These are phyloP conservation scores for Clusia tigrina DNA, from an alignment of 2,888 invertebrate genomes.

Conservation along the genomic window DNA sequence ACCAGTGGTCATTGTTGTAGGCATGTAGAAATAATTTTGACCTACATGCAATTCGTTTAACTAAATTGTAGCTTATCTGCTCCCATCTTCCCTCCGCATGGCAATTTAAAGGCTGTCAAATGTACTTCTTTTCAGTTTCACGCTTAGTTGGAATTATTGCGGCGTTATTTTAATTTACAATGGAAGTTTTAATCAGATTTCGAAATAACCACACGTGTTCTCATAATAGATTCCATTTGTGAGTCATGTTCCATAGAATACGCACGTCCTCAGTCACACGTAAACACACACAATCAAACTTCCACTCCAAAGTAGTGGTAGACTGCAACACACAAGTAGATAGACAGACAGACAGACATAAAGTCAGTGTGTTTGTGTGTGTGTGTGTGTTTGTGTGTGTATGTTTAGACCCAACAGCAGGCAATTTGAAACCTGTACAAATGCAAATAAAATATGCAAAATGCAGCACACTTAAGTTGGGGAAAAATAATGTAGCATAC, in stretches of 20 bases:
- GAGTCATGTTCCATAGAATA: neutral
- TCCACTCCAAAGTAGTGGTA: neutral
- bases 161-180: neutral
- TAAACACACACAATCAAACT: neutral
- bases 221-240: neutral
- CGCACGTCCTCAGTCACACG: neutral
- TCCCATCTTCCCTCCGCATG: no score
- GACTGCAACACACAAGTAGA: no score
- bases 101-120: neutral
- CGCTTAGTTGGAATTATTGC: no score
- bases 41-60: no score
- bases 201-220: neutral
- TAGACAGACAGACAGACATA: no score
- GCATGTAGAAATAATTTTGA: no score
- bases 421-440: neutral
- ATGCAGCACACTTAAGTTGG: neutral
- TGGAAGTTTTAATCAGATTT: neutral
- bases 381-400: no score
- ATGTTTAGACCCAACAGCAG: no score
- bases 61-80: no score
- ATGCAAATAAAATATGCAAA: neutral
- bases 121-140: no score
- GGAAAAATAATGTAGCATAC: constrained; percentile 55
- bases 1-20: no score
- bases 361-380: no score